These are phyloP conservation scores for Quadriops clusia DNA, from an alignment of 2,888 invertebrate species.

Conservation along the genomic window DNA sequence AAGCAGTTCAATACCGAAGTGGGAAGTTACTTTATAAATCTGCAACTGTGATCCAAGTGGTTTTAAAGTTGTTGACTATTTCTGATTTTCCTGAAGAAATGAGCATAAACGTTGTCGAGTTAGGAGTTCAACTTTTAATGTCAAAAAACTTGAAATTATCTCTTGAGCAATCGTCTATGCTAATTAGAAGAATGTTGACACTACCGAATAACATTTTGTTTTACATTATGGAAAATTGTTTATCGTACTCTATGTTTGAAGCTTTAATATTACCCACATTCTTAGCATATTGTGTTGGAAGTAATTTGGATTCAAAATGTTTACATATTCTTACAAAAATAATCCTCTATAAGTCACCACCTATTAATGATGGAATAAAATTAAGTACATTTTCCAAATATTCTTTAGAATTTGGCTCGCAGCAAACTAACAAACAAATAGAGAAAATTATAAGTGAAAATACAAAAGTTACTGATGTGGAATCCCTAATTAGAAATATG, in stretches of 20 bases:
- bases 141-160: conserved; percentile 51
- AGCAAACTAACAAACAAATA: conserved; percentile 31
- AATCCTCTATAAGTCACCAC: conserved; percentile 52
- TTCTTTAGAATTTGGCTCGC: conserved; percentile 45
- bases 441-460: conserved; percentile 34
- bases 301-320: conserved; percentile 42
- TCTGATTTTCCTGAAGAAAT: conserved; percentile 38
- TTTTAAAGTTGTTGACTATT: conserved; percentile 41
- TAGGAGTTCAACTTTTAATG: conserved; percentile 47
- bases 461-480: conserved; percentile 31
- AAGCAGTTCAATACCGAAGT: conserved; percentile 48
- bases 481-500: conserved; percentile 34
- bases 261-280: conserved; percentile 57
- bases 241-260: conserved; percentile 58
- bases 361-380: conserved; percentile 47
- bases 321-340: conserved; percentile 54
- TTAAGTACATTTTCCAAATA: conserved; percentile 55
- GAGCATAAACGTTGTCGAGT: conserved; percentile 40
- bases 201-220: conserved; percentile 47
- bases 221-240: conserved; percentile 53
- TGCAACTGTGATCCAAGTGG: conserved; percentile 44
- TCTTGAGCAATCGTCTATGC: conserved; percentile 61
- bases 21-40: conserved; percentile 53
- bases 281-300: conserved; percentile 45
- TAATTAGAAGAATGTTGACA: conserved; percentile 51